Conservation (phyloP, 2,888 invertebrate species). For the Ophion slaviceki region DNA sequence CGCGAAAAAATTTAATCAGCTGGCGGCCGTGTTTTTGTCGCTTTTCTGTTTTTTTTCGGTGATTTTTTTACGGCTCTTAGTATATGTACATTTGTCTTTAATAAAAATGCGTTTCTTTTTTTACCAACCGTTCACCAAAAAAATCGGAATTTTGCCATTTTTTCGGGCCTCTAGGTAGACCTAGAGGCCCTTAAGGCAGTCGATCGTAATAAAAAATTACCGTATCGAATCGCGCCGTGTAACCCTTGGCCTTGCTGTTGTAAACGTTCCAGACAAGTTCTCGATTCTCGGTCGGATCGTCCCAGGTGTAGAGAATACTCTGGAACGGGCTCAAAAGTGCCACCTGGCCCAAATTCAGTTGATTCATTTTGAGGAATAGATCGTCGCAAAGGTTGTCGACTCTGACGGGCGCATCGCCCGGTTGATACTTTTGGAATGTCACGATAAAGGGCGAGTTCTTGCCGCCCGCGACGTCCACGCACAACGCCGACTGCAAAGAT, state of each 20-base stretch:
- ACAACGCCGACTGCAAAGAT: conserved; percentile 85
- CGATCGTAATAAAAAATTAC: conserved; percentile 78
- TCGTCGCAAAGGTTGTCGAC: conserved; percentile 94
- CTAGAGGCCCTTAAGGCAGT: not conserved
- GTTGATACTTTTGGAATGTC: conserved; percentile 89
- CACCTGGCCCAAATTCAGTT: conserved; percentile 87
- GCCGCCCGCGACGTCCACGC: conserved; percentile 90
- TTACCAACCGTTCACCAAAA: too few species aligned
- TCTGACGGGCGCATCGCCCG: conserved; percentile 92
- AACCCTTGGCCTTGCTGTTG: conserved; percentile 90
- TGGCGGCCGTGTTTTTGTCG: too few species aligned
- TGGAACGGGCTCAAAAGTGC: conserved; percentile 91
- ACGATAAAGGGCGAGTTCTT: conserved; percentile 90
- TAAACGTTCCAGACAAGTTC: conserved; percentile 93
- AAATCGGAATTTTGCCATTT: too few species aligned
- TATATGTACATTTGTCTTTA: too few species aligned
- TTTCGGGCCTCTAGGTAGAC: too few species aligned
- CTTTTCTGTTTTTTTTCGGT: too few species aligned
- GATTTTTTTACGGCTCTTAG: too few species aligned
- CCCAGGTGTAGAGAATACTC: conserved; percentile 93
- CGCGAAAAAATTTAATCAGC: too few species aligned
- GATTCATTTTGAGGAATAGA: conserved; percentile 91
- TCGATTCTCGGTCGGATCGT: conserved; percentile 90
- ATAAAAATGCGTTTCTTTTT: too few species aligned
- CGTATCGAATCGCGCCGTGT: conserved; percentile 89